phyloP scores from a whole-genome alignment of 2,888 invertebrate species.

The Cosmia pyralina region DNA sequence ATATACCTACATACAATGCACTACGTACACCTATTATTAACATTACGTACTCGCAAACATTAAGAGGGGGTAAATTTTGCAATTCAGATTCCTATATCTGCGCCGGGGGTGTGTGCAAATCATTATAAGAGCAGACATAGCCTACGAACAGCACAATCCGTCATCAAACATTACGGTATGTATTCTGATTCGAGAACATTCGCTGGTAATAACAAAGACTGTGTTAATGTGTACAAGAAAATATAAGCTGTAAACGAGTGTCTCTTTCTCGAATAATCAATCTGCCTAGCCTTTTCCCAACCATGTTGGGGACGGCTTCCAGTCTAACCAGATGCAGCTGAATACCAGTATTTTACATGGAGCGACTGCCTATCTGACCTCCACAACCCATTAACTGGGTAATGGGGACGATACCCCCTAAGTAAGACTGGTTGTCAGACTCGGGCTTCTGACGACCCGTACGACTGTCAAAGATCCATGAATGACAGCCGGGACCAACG shows the following conservation, averaged over 20 bases:
- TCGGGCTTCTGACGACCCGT: no score
- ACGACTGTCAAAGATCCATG: no score
- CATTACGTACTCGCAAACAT: slow-evolving; percentile 70
- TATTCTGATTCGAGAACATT: slow-evolving; percentile 27
- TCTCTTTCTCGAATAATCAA: neutral
- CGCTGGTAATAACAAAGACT: neutral
- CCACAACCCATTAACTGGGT: no score
- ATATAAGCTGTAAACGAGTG: neutral
- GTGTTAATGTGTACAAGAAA: neutral
- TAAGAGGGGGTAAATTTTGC: slow-evolving; percentile 77
- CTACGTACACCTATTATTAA: slow-evolving; percentile 45
- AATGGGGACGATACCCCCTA: no score
- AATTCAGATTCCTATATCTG: slow-evolving; percentile 76
- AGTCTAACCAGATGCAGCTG: no score
- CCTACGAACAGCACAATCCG: slow-evolving; percentile 18
- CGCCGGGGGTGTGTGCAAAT: slow-evolving; percentile 46
- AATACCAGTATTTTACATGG: no score
- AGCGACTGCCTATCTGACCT: no score
- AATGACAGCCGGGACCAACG: no score
- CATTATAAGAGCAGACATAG: slow-evolving; percentile 52
- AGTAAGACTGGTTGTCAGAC: no score
- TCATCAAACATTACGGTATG: slow-evolving; percentile 39
- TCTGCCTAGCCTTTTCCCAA: no score
- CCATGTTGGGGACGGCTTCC: no score
- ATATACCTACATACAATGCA: slow-evolving; percentile 5